Evolutionary conservation across 1,140 invertebrate genomes (phyloP).

Genomic region (Drosophila baimaii): DNA sequence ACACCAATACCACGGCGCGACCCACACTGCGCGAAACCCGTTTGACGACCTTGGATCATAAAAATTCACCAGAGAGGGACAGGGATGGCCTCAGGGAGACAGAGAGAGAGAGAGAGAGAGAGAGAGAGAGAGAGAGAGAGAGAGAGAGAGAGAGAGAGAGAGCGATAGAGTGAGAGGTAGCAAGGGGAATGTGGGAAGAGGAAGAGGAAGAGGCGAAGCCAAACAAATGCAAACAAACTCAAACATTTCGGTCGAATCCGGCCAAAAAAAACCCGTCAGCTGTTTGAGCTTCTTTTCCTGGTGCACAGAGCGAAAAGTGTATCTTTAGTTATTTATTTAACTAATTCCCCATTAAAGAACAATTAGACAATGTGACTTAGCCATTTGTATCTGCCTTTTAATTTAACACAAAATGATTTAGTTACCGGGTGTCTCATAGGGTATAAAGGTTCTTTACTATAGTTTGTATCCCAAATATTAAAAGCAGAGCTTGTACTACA

Average conservation of each 20-base stretch:
- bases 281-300: constrained; percentile 8
- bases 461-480: not conserved
- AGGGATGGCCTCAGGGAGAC: constrained; percentile 12
- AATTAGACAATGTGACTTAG: no score
- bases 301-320: constrained; percentile 2
- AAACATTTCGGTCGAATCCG: constrained; percentile 37
- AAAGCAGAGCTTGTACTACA: not conserved
- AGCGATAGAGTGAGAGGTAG: constrained; percentile 2
- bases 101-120: not conserved
- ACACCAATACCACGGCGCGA: constrained; percentile 19
- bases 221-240: constrained; percentile 72
- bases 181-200: constrained; percentile 8
- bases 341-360: no score
- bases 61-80: constrained; percentile 41
- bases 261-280: constrained; percentile 4
- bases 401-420: no score
- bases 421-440: no score
- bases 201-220: constrained; percentile 46
- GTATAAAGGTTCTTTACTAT: no score
- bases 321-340: no score
- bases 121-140: constrained; percentile 17
- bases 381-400: no score
- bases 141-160: not conserved
- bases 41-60: constrained; percentile 83
- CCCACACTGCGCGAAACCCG: constrained; percentile 72